Evolutionary conservation across 2,888 invertebrate species (phyloP), one percentile per base, ranked within the genome.

Genomic region (Pinctada fucata): DNA sequence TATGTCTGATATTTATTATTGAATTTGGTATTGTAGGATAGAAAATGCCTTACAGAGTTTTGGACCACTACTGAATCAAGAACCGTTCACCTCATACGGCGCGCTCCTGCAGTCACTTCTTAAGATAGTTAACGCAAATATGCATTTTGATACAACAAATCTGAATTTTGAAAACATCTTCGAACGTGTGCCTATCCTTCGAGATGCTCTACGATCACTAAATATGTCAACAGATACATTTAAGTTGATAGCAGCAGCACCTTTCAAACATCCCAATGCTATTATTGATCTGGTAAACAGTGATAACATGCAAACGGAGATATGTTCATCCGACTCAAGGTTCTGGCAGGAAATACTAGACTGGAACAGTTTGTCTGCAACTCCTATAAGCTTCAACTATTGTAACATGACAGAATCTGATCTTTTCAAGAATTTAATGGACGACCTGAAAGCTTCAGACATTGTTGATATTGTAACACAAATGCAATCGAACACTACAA

Each of bases 81-180:
- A 83, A 50, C 79, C 79, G 3, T 79, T 85, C 65, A 73, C 68
- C 58, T 73, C 82, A 8, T 68, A 79, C 66, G 85, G 79, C 5
- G 49, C 80, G 8, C 75, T 87, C 6, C 31, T 85, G 64, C 80
- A 86, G 52, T 78, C 78, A 5, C 65, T 85, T 2, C 63, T 85
- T 5, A 73, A 79, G 3, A 58, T 86, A 3, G 16, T 84, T 13
- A 85, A 82, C 50, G 77, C 78, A 2, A 83, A 88, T 66, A 13
- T 87, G 45, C 52, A 71, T 13, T 72, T 82, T 63, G 78, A 83
- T 64, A 79, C 76, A n/a, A 72, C 79, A 49, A 82, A 72, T 47
- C 51, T 82, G 6, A 83, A 85, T 8, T 63, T 88, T 48, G 80
- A 82, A 10, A 78, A 81, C 45, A 65, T 85, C 51, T 68, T 84